These are phyloP conservation scores for Epizoanthus scotinus DNA, from an alignment of 92 coral and sea anemone genomes.

Conservation along the genomic window DNA sequence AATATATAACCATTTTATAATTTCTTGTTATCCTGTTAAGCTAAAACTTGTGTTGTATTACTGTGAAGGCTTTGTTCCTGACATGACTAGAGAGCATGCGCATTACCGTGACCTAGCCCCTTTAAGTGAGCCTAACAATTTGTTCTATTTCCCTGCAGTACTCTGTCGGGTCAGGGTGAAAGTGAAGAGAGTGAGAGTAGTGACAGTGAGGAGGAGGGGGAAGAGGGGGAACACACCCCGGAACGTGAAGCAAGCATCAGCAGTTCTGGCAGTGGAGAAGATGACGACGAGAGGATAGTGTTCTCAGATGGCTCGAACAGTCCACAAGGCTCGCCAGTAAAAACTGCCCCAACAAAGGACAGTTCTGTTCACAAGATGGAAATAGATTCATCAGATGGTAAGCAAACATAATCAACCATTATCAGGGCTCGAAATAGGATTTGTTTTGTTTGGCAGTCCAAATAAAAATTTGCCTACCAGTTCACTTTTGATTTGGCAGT, in stretches of 20 bases:
- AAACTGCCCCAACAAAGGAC: conserved; percentile 44
- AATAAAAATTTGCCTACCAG: too few relatives aligned
- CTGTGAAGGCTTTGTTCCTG: too few relatives aligned
- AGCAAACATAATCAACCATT: conserved; percentile 3
- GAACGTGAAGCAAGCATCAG: conserved; percentile 52
- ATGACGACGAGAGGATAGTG: conserved; percentile 69
- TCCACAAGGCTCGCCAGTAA: conserved; percentile 60
- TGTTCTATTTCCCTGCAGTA: conserved; percentile 28
- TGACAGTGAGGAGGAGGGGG: conserved; percentile 90
- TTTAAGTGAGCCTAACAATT: too few relatives aligned
- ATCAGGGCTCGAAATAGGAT: too few relatives aligned
- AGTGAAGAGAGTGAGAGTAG: conserved; percentile 94
- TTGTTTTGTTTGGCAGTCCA: too few relatives aligned
- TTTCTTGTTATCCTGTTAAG: too few relatives aligned
- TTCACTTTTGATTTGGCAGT: too few relatives aligned
- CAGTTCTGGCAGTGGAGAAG: conserved; percentile 67
- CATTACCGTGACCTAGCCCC: too few relatives aligned
- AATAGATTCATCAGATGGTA: conserved; percentile 74
- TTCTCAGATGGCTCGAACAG: conserved; percentile 55
- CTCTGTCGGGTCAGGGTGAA: conserved; percentile 60
- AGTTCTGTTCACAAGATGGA: conserved; percentile 80
- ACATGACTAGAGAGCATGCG: too few relatives aligned
- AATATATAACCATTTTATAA: too few relatives aligned
- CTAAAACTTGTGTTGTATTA: too few relatives aligned
- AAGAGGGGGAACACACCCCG: conserved; percentile 66